phyloP scores from a whole-genome alignment of 2,113 vertebrate genomes.

The Formicarius rufipectus region DNA sequence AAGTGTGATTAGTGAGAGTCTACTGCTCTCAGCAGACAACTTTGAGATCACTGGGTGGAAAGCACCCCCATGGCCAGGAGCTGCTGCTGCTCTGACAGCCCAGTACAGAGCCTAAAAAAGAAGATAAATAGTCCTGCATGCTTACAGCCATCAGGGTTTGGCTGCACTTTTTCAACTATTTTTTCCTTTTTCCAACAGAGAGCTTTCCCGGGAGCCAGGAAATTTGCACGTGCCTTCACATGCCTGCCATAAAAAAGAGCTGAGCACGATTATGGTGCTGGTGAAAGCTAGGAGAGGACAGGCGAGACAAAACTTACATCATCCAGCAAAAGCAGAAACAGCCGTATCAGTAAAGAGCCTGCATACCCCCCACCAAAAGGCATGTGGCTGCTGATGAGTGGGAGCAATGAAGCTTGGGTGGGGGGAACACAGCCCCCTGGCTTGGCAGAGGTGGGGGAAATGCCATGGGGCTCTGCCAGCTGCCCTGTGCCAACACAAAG shows the following conservation, averaged over 20 bases:
- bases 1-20: background rate
- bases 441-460: background rate
- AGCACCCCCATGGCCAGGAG: background rate
- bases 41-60: background rate
- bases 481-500: rapidly evolving
- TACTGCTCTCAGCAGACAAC: background rate
- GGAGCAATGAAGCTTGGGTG: rapidly evolving
- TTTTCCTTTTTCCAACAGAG: background rate
- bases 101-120: background rate
- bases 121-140: background rate
- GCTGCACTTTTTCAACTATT: background rate
- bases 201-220: background rate
- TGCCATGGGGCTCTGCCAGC: background rate
- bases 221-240: background rate
- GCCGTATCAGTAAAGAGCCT: background rate
- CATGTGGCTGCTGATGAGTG: background rate
- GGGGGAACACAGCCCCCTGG: rapidly evolving
- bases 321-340: background rate
- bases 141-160: background rate
- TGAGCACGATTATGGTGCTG: background rate
- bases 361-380: background rate
- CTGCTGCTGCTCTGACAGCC: background rate
- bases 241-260: background rate
- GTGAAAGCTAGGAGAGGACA: background rate
- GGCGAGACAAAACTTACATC: background rate